These are phyloP conservation scores for Alviniconcha marisindica DNA, from an alignment of 1,140 invertebrate genomes.

Conservation along the genomic window DNA sequence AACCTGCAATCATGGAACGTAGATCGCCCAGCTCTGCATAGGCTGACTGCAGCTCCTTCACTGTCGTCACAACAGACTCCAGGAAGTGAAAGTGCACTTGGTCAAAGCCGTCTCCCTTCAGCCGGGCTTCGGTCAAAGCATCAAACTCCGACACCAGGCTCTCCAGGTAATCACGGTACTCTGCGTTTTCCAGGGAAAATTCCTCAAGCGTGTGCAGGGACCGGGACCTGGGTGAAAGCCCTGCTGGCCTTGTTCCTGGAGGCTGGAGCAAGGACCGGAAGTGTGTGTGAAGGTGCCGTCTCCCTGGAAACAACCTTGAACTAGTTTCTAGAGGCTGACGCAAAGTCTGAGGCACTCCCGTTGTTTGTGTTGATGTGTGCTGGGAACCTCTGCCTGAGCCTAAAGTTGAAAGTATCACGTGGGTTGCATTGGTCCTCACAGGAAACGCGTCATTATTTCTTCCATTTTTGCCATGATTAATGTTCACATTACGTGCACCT, in stretches of 20 bases:
- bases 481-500: neutral
- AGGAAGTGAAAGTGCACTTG: neutral
- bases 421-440: neutral
- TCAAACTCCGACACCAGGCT: neutral
- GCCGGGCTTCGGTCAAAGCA: neutral
- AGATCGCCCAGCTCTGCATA: slow-evolving; percentile 15
- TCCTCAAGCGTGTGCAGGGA: neutral
- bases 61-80: neutral
- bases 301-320: neutral
- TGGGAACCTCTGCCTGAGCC: neutral
- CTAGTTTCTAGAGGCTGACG: neutral
- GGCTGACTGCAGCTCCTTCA: neutral
- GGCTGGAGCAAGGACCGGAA: neutral
- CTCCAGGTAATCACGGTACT: slow-evolving; percentile 11
- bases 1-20: neutral
- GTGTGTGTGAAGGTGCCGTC: neutral
- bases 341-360: neutral
- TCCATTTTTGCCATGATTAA: neutral
- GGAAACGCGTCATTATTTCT: neutral
- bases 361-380: neutral
- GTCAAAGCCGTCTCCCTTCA: neutral
- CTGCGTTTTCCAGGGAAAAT: neutral
- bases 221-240: neutral
- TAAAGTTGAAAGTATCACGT: neutral
- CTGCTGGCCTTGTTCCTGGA: neutral